Conservation (phyloP, 2,888 invertebrate genomes). For the Tolmerus cingulatus region DNA sequence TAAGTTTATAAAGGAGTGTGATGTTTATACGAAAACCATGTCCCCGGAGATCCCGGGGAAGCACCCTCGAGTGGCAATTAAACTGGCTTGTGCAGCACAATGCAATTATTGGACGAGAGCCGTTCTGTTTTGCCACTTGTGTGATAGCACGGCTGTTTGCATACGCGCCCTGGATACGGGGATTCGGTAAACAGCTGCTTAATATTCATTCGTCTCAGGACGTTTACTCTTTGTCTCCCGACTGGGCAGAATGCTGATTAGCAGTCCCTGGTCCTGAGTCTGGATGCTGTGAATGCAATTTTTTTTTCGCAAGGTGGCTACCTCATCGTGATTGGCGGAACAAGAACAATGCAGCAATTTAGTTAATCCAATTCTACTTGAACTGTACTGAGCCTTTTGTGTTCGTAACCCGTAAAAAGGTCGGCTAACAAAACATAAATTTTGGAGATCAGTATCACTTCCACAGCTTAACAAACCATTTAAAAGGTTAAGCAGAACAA, state of each 20-base stretch:
- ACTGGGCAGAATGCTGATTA: not conserved
- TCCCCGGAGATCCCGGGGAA: not conserved
- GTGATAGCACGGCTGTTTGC: not conserved
- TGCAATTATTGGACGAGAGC: not conserved
- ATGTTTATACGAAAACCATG: not conserved
- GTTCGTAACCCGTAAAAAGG: not conserved
- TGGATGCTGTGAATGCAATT: not conserved
- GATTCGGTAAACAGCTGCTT: not conserved
- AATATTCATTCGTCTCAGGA: not conserved
- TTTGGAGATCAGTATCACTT: not conserved
- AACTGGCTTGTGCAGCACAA: not conserved
- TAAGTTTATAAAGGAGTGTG: not conserved
- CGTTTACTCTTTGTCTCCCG: not conserved
- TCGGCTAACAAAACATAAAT: not conserved
- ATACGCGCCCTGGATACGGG: not conserved
- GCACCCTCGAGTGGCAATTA: not conserved
- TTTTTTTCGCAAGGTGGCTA: not conserved
- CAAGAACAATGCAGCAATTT: not conserved
- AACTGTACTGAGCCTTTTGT: not conserved
- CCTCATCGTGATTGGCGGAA: not conserved
- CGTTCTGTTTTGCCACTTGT: not conserved
- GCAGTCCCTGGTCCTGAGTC: not conserved
- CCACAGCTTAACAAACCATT: not conserved
- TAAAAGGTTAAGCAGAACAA: not conserved
- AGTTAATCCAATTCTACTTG: not conserved